Base-by-base conservation (phyloP, 2,797 vertebrate genomes). In the Carduelis carduelis region DNA sequence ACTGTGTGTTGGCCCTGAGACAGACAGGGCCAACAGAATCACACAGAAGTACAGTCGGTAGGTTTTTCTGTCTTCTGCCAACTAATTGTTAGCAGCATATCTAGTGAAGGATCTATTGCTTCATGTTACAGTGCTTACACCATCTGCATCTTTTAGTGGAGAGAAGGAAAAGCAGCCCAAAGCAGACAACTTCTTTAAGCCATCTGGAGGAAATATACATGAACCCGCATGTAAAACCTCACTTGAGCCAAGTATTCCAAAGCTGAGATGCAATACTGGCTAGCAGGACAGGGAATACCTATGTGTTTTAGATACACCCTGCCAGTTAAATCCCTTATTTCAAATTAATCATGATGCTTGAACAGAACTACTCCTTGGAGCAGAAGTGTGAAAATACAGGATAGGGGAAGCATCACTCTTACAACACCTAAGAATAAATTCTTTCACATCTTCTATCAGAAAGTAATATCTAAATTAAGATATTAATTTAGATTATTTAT, bases 231-330 rank as follows among this genome's bases (percentile, higher is more conserved):
- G 21, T 34, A 79, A 66, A 79, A 79, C 14, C 9, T 49, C 10
- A 9, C 4, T 47, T 0, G 0, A 41, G 19, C 8, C 0, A 0
- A 76, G 50, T 23, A 63, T 12, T 55, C 9, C 0, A 1, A 46
- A 69, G 15, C 27, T 69, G 41, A 59, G 28, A 71, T 13, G 12
- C 20, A 83, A 24, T 19, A 27, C 14, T 17, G 17, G 2, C 34
- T 89, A 77, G 14, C 15, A 46, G 37, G 27, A 46, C 21, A 16
- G 8, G 21, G 19, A 92, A 63, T 43, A 27, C 1, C 8, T 47
- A 3, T 4, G 3, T 11, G 9, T 7, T 79, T 72, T 49, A 55
- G 28, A 60, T 44, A 57, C 2, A 44, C 3, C 11, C 70, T 55
- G 22, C 10, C 21, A 76, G 2, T 24, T 79, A 44, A 83, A 9